Evolutionary conservation across 2,113 vertebrate genomes (phyloP), one percentile per base, ranked within the genome.

Genomic region (Oceanodroma tethys): DNA sequence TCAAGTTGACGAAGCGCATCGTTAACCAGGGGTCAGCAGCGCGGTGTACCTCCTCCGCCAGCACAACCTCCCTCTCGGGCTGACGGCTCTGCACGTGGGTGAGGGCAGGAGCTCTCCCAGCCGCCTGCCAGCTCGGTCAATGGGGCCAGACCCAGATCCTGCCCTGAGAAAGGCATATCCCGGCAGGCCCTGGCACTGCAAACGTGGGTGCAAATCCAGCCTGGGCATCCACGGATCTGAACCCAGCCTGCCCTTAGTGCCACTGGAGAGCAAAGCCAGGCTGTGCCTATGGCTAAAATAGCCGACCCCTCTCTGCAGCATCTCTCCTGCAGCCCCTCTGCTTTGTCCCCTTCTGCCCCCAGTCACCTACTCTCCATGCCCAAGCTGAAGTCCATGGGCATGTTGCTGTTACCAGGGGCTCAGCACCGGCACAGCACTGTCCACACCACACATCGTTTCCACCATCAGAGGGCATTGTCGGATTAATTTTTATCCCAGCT

Each of bases 391-490:
- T 7, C 42, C 18, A 3, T 9, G 67, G 20, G 47, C 14, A 2
- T 52, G 13, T 10, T 22, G 47, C 15, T 55, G 40, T 21, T 55
- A 36, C 52, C 34, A 11, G 27, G 38, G 13, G 13, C 40, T 75
- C 67, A 47, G 48, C 30, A 29, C 10, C 4, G 2, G 23, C 17
- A 5, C 36, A 15, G 58, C 48, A 19, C 30, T 36, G 42, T 16
- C 43, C 65, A 42, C 34, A 30, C 58, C 42, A 34, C 53, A 10
- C 7, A 18, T 16, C 0, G 1, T 75, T 89, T 73, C 76, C 52
- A 70, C 91, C 97, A 95, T 95, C 75, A 95, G 97, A 96, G 97
- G 95, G 97, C 97, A 90, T 80, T 26, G 45, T 65, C 0, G 9
- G 53, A 70, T 74, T 80, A 38, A 48, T n/a, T 87, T 91, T 84